Evolutionary conservation across 1,140 invertebrate genomes (phyloP), one percentile per base, ranked within the genome.

Genomic region (Diorhabda carinulata): DNA sequence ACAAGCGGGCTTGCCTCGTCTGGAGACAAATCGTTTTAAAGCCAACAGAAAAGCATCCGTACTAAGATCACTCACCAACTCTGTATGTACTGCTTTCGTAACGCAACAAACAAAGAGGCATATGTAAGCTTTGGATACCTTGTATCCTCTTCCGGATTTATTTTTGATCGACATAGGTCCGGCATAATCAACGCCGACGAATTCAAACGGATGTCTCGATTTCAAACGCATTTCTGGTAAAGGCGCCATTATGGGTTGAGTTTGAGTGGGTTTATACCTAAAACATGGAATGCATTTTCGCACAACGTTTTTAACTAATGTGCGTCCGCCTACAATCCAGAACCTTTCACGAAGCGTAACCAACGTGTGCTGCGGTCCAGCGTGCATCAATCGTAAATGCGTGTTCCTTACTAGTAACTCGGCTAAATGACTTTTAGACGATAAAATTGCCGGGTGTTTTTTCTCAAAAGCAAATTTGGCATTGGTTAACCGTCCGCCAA

Each of bases 1-100:
- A 42, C 70, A n/a, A 5, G 56, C n/a, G 10, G 75, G 69, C 56
- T 63, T 64, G 25, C 80, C 78, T 61, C 80, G 47, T 47, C 77
- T 43, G 57, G 74, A n/a, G n/a, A 76, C 72, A 67, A 82, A 82
- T 57, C 78, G 62, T 44, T 64, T 62, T 5, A 82, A 75, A 25
- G 74, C 69, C 58, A 71, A 62, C 3, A 82, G 9, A 66, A 81
- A 79, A 6, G 69, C 57, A 8, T 69, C 67, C 10, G 71, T 67
- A 3, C 62, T 69, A n/a, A 83, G 61, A 67, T 77, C 74, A 42
- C 40, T 61, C 0, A 82, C 76, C 2, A 80, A 65, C 63, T 83
- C 81, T 40, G 82, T 65, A 71, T 82, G 81, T 2, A 82, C 67
- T 2, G 81, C 80, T 42, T 76, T 75, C 0, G 76, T 77, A 0